A percentile compares a stretch with the other conserved stretches of the same genome.
Evolutionary conservation across 2,797 vertebrate species (phyloP).

Genomic region (Salmo trutta): DNA sequence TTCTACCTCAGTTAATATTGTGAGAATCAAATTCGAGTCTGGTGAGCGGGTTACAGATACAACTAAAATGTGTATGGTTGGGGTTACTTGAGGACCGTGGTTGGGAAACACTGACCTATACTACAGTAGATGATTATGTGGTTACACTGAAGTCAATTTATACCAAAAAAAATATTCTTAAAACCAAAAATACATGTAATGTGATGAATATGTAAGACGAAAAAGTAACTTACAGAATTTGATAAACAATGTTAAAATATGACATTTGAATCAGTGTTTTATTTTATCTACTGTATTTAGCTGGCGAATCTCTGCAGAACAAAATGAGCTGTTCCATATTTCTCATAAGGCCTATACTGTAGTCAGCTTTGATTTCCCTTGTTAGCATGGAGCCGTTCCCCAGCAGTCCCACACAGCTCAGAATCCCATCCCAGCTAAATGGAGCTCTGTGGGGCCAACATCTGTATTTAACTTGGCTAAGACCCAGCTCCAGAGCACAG

Average conservation of each 20-base stretch:
- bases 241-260: background rate
- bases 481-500: slow-evolving; percentile 40
- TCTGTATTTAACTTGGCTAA: slow-evolving; percentile 64
- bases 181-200: background rate
- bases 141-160: background rate
- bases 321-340: slow-evolving; percentile 21
- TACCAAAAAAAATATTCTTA: too few species aligned
- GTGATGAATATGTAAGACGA: background rate
- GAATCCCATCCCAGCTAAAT: slow-evolving; percentile 31
- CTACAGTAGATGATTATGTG: background rate
- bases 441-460: slow-evolving; percentile 48
- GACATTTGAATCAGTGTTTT: background rate
- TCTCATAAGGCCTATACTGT: slow-evolving; percentile 7
- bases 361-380: slow-evolving; percentile 19
- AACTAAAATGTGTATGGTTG: too few species aligned
- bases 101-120: too few species aligned
- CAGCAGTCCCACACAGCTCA: slow-evolving; percentile 7
- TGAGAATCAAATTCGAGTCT: too few species aligned
- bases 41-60: too few species aligned
- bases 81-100: too few species aligned
- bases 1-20: too few species aligned
- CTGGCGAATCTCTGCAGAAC: slow-evolving; percentile 18
- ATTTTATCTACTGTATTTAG: background rate
- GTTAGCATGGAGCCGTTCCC: slow-evolving; percentile 29
- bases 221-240: background rate